These are phyloP conservation scores for Cichlasoma orientale DNA, from an alignment of 2,797 vertebrate species.

Conservation along the genomic window DNA sequence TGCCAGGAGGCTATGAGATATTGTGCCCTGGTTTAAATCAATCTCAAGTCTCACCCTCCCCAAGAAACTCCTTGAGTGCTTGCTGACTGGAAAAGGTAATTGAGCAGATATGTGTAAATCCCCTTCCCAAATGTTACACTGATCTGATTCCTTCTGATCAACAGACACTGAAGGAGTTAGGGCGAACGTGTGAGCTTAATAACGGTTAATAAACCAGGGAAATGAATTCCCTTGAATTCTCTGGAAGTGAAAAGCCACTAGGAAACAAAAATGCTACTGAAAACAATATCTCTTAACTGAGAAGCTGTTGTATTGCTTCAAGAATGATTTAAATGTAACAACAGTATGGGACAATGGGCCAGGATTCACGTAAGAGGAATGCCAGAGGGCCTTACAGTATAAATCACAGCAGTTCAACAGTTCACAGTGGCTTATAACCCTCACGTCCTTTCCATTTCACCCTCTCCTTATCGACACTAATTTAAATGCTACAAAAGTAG, in stretches of 20 bases:
- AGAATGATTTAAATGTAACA: constrained; percentile 65
- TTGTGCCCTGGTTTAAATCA: constrained; percentile 66
- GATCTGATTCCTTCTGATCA: constrained; percentile 28
- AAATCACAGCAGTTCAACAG: constrained; percentile 61
- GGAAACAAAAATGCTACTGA: constrained; percentile 37
- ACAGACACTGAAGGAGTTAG: constrained; percentile 53
- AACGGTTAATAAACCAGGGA: constrained; percentile 64
- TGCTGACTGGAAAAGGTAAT: constrained; percentile 33
- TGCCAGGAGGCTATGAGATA: constrained; percentile 51
- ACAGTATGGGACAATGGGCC: constrained; percentile 76
- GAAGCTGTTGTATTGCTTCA: constrained; percentile 44
- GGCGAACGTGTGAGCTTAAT: constrained; percentile 41
- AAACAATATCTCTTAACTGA: constrained; percentile 50
- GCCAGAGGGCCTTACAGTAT: constrained; percentile 66
- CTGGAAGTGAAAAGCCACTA: constrained; percentile 67
- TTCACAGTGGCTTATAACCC: constrained; percentile 72
- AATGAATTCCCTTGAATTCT: constrained; percentile 51
- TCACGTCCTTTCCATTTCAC: constrained; percentile 63
- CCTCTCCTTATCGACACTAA: constrained; percentile 70
- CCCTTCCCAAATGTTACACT: constrained; percentile 13
- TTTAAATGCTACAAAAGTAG: constrained; percentile 26
- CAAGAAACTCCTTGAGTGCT: constrained; percentile 48
- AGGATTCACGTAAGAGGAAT: constrained; percentile 75
- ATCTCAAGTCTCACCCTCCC: constrained; percentile 59
- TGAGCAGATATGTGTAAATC: constrained; percentile 36